Evolutionary conservation across 2,888 invertebrate genomes (phyloP).

Genomic region (Crocallis elinguaria): DNA sequence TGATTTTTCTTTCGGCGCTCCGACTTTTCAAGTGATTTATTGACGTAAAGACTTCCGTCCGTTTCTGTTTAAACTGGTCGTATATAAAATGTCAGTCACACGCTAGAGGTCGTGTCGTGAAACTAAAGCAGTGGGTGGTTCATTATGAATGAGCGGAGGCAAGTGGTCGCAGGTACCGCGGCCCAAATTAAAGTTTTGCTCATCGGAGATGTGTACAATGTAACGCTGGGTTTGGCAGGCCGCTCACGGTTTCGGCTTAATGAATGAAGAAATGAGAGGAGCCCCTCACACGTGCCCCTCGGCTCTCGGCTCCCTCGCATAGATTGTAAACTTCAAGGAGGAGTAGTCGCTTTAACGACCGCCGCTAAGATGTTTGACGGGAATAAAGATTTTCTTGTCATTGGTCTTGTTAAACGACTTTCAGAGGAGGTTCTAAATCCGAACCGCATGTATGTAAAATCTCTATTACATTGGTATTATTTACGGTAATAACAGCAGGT

Average conservation of each 20-base stretch:
- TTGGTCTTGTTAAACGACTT: conserved; percentile 11
- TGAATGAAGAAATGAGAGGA: conserved; percentile 79
- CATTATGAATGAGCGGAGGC: conserved; percentile 66
- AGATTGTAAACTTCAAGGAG: conserved; percentile 60
- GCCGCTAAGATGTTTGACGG: conserved; percentile 26
- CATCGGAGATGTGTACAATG: conserved; percentile 69
- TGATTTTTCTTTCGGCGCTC: conserved; percentile 73
- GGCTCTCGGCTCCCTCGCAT: conserved; percentile 57
- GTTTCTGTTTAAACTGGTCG: conserved; percentile 45
- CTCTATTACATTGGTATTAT: too few relatives aligned
- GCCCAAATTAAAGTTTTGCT: conserved; percentile 80
- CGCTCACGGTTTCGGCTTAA: conserved; percentile 75
- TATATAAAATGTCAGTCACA: conserved; percentile 74
- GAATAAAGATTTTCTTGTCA: conserved; percentile 18
- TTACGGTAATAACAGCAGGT: too few relatives aligned
- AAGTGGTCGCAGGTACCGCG: conserved; percentile 67
- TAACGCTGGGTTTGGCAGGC: conserved; percentile 67
- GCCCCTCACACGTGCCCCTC: conserved; percentile 65
- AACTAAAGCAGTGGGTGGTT: conserved; percentile 75
- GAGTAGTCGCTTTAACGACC: conserved; percentile 44
- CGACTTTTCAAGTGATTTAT: conserved; percentile 78
- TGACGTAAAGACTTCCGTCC: conserved; percentile 54
- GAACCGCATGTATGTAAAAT: too few relatives aligned
- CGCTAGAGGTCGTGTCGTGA: conserved; percentile 53
- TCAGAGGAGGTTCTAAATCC: background rate